These are phyloP conservation scores for Zaprionus davidi DNA, from an alignment of 1,140 invertebrate genomes.

Conservation along the genomic window DNA sequence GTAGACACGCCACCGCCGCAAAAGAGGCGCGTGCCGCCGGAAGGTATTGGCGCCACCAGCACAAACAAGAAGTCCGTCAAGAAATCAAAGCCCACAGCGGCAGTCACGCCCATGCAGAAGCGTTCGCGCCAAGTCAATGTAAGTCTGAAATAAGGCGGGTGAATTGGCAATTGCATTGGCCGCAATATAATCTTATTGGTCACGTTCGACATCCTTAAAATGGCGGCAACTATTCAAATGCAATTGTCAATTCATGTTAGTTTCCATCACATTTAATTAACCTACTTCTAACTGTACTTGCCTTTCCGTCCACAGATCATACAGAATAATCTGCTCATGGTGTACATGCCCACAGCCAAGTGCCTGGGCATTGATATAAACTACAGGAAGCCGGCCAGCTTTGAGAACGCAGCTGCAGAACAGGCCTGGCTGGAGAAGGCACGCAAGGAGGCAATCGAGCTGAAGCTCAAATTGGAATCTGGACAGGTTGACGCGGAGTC, in stretches of 20 bases:
- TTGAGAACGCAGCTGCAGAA: slow-evolving; percentile 85
- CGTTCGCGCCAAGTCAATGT: slow-evolving; percentile 42
- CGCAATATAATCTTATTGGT: not conserved
- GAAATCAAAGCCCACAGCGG: slow-evolving; percentile 70
- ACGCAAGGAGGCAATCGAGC: slow-evolving; percentile 85
- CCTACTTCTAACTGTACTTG: not conserved
- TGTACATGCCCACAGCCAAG: slow-evolving; percentile 86
- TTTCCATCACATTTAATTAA: not conserved
- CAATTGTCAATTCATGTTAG: not conserved
- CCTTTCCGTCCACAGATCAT: slow-evolving; percentile 30
- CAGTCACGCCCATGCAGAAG: slow-evolving; percentile 70
- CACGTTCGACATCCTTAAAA: not conserved
- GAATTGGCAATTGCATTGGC: not conserved
- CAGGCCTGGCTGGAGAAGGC: slow-evolving; percentile 87
- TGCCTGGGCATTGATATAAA: slow-evolving; percentile 87
- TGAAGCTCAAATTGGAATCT: slow-evolving; percentile 85
- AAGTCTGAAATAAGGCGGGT: slow-evolving; percentile 21
- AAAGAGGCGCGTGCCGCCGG: slow-evolving; percentile 58
- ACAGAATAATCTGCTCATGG: slow-evolving; percentile 85
- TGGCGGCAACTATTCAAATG: not conserved
- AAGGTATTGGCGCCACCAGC: slow-evolving; percentile 38
- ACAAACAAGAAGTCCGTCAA: slow-evolving; percentile 51
- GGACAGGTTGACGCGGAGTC: slow-evolving; percentile 87
- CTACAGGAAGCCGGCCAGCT: slow-evolving; percentile 84
- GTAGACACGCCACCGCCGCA: slow-evolving; percentile 44